phyloP scores from a whole-genome alignment of 2,888 invertebrate species.

The Boloria euphrosyne region DNA sequence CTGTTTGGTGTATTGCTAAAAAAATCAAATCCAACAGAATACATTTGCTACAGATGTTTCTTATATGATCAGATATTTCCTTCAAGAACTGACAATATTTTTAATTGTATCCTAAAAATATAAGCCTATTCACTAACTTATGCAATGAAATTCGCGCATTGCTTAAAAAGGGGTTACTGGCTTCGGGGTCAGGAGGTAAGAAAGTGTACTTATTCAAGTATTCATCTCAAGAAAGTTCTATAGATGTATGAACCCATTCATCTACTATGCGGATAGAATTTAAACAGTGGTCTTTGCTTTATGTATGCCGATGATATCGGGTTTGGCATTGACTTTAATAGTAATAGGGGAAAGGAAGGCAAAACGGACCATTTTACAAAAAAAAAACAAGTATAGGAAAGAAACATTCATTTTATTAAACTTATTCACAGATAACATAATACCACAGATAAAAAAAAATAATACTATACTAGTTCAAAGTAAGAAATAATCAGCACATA shows the following conservation, averaged over 20 bases:
- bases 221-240: constrained; percentile 37
- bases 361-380: too few relatives aligned
- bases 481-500: too few relatives aligned
- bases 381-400: too few relatives aligned
- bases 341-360: too few relatives aligned
- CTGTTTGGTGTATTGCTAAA: too few relatives aligned
- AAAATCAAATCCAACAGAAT: too few relatives aligned
- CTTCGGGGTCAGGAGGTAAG: constrained; percentile 36
- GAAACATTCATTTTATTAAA: too few relatives aligned
- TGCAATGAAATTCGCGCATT: constrained; percentile 28
- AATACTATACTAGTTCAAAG: too few relatives aligned
- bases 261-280: constrained; percentile 23
- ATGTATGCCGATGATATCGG: neutral
- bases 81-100: neutral
- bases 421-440: too few relatives aligned
- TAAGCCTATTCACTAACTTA: constrained; percentile 8
- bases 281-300: constrained; percentile 4
- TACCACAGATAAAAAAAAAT: too few relatives aligned
- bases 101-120: neutral
- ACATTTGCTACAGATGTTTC: too few relatives aligned
- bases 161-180: constrained; percentile 28
- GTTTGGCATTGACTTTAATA: too few relatives aligned
- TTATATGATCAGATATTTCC: neutral
- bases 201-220: constrained; percentile 37
- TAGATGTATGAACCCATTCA: constrained; percentile 27